phyloP scores from a whole-genome alignment of 92 coral and sea anemone species.

The Umimayanthus kanabou region DNA sequence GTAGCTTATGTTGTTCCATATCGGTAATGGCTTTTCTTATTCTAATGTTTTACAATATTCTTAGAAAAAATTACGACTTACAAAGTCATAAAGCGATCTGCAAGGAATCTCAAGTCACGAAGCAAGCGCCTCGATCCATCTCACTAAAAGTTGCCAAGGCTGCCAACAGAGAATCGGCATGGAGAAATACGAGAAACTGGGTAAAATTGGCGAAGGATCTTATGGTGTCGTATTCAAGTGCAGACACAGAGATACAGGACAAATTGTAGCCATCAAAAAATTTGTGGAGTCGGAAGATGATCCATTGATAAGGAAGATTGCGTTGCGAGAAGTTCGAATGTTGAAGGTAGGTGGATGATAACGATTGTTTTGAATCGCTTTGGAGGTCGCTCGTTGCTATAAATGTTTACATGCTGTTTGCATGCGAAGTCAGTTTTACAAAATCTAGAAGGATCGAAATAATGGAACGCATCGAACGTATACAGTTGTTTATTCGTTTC shows the following conservation, averaged over 20 bases:
- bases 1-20: neutral
- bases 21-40: neutral
- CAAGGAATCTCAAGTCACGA: slow-evolving; percentile 20
- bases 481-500: neutral
- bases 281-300: slow-evolving; percentile 98
- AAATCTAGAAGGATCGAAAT: neutral
- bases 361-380: neutral
- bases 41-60: neutral
- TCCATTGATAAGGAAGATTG: slow-evolving; percentile 88
- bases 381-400: neutral
- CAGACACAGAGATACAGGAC: slow-evolving; percentile 88
- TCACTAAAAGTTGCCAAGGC: neutral
- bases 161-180: slow-evolving; percentile 32
- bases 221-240: slow-evolving; percentile 98
- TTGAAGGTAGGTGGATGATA: slow-evolving; percentile 66
- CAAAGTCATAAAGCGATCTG: neutral
- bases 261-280: slow-evolving; percentile 95
- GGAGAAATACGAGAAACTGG: slow-evolving; percentile 95
- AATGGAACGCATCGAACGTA: neutral
- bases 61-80: neutral
- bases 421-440: neutral
- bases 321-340: slow-evolving; percentile 95
- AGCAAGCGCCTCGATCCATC: neutral
- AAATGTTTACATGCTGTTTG: neutral
- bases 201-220: slow-evolving; percentile 97